phyloP scores from a whole-genome alignment of 2,113 vertebrate species.

The Rattus rattus region DNA sequence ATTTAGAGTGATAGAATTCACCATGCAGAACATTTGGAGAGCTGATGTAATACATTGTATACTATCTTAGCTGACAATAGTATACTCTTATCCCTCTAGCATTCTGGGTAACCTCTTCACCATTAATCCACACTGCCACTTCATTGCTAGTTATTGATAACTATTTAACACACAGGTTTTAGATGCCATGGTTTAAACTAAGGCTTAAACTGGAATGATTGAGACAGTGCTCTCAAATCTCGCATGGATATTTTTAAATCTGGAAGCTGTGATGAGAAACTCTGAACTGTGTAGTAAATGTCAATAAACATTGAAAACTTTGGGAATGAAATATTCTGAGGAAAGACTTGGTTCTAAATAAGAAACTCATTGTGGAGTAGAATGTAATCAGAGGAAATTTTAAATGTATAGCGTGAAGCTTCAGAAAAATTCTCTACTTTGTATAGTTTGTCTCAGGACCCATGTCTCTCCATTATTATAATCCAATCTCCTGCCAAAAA shows the following conservation, averaged over 20 bases:
- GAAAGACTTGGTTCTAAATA: background rate
- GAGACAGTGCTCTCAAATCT: background rate
- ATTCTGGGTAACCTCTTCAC: background rate
- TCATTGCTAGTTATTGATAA: no score
- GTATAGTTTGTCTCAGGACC: background rate
- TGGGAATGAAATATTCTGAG: background rate
- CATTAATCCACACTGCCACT: background rate
- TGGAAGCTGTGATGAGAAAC: background rate
- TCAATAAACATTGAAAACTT: background rate
- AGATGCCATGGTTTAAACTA: background rate
- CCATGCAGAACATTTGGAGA: background rate
- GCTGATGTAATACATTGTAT: background rate
- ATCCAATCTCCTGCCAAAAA: background rate
- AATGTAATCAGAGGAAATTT: background rate
- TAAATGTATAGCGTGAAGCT: background rate
- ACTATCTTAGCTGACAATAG: background rate
- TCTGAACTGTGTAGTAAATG: background rate
- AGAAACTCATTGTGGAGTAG: background rate
- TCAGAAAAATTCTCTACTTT: background rate
- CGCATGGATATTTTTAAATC: background rate
- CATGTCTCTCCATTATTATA: background rate
- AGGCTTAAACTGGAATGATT: background rate
- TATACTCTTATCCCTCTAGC: background rate
- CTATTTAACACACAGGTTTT: background rate
- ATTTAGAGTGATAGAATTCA: conserved; percentile 34